Evolutionary conservation across 2,888 invertebrate genomes (phyloP).

Genomic region (Dicroscelio sp.): DNA sequence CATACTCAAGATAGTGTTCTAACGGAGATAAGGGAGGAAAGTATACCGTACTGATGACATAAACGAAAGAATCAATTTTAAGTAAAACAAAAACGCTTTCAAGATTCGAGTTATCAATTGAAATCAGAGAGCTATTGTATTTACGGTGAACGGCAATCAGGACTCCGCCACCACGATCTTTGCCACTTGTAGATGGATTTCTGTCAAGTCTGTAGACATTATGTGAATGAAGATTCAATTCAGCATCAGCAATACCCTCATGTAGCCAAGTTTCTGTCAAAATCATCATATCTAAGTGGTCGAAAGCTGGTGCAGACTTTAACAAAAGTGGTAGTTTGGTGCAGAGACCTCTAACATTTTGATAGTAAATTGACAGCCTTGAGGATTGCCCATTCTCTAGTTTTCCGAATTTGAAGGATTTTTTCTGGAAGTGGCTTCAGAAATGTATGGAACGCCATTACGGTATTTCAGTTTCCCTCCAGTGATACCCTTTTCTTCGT

Average conservation of each 20-base stretch:
- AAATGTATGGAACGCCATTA: conserved; percentile 5
- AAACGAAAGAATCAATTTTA: neutral
- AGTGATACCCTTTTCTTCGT: neutral
- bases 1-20: neutral
- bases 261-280: conserved; percentile 10
- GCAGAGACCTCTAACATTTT: conserved; percentile 2
- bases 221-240: neutral
- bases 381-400: neutral
- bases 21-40: neutral
- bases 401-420: conserved; percentile 8
- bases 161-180: neutral
- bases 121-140: neutral
- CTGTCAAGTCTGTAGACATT: conserved; percentile 16
- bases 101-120: neutral
- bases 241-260: neutral
- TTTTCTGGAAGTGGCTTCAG: neutral
- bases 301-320: neutral
- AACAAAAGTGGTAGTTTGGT: neutral
- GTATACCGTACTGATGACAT: neutral
- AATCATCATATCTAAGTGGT: neutral
- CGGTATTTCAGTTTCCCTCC: neutral
- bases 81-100: neutral
- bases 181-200: neutral
- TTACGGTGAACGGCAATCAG: neutral
- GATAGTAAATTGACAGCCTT: neutral